Percentiles rank a stretch among this genome's conserved stretches.
Conservation (phyloP, 1,140 invertebrate genomes). For the Drosophila truncata region DNA sequence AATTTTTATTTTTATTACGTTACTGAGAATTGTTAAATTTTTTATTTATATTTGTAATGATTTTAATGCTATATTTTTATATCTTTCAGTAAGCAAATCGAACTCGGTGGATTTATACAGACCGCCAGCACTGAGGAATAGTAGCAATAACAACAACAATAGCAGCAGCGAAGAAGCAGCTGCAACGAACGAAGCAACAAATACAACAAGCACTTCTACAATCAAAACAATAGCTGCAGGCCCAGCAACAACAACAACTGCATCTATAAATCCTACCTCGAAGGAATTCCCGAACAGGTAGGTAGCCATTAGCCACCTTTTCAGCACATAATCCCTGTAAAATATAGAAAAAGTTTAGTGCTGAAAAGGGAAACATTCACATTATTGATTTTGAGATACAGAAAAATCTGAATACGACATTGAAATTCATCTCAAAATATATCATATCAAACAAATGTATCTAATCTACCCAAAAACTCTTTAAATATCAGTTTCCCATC, state of each 20-base stretch:
- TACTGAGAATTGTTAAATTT: background rate
- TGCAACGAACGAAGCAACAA: conserved; percentile 47
- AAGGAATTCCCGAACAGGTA: conserved; percentile 58
- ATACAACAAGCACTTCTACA: conserved; percentile 21
- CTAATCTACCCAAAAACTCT: background rate
- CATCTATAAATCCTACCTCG: conserved; percentile 49
- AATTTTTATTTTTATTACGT: background rate
- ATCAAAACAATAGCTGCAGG: conserved; percentile 45
- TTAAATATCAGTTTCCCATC: background rate
- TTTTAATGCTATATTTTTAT: background rate
- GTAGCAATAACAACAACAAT: conserved; percentile 49
- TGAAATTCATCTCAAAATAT: background rate
- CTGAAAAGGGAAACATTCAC: background rate
- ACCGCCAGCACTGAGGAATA: conserved; percentile 77
- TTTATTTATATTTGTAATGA: background rate
- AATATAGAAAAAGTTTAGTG: background rate
- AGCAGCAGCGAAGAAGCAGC: conserved; percentile 60
- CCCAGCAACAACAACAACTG: conserved; percentile 39
- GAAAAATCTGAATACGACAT: background rate
- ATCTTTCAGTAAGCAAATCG: conserved; percentile 72
- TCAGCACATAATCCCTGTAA: background rate
- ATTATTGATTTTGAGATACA: background rate
- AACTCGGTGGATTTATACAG: conserved; percentile 82
- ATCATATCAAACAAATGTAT: background rate
- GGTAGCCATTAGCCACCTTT: background rate